Conservation (phyloP, 1,140 invertebrate genomes). For the Megalopta genalis region DNA sequence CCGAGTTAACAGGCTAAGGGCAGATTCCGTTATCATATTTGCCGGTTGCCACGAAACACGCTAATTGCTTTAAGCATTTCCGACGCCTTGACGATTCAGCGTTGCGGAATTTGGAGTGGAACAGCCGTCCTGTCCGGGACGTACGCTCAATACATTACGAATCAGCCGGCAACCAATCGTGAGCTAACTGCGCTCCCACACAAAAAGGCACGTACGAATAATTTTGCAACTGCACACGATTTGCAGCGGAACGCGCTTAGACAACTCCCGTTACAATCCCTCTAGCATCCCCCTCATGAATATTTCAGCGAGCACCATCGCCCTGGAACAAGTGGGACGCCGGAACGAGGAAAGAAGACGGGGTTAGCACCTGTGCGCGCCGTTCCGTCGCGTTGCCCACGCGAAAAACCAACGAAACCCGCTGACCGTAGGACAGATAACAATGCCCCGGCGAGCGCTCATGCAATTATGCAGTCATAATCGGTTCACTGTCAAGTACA, state of each 20-base stretch:
- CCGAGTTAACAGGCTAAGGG: neutral
- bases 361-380: conserved; percentile 15
- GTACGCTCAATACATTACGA: conserved; percentile 16
- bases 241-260: conserved; percentile 17
- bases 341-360: neutral
- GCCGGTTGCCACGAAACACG: neutral
- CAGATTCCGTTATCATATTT: neutral
- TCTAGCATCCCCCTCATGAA: conserved; percentile 22
- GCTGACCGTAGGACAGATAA: neutral
- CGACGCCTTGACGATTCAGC: neutral
- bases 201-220: conserved; percentile 41
- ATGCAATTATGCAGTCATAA: conserved; percentile 32
- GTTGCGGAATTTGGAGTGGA: neutral
- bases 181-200: neutral
- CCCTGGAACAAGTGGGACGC: neutral
- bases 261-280: conserved; percentile 8
- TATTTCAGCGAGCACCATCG: conserved; percentile 16
- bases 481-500: conserved; percentile 57
- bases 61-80: neutral
- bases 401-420: neutral
- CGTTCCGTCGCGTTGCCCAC: neutral
- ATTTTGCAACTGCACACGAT: conserved; percentile 31
- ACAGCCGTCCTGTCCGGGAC: neutral
- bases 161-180: neutral
- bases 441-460: neutral